phyloP scores from a whole-genome alignment of 2,888 invertebrate species.

The Watsonalla cultraria region DNA sequence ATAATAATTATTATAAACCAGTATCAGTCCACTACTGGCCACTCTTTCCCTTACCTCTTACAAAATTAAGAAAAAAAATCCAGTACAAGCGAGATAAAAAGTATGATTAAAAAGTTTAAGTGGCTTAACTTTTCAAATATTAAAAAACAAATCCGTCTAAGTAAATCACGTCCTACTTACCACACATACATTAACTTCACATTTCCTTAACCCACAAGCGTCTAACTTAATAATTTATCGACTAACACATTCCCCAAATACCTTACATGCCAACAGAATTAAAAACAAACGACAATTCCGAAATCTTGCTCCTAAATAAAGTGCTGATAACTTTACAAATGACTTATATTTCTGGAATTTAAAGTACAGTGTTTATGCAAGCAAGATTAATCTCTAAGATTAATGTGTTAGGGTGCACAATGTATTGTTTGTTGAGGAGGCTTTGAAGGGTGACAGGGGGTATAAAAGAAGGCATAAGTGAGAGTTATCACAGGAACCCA shows the following conservation, averaged over 20 bases:
- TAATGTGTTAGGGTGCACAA: slow-evolving; percentile 23
- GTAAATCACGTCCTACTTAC: neutral
- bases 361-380: slow-evolving; percentile 32
- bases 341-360: slow-evolving; percentile 75
- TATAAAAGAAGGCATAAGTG: slow-evolving; percentile 73
- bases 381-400: slow-evolving; percentile 22
- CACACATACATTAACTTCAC: neutral
- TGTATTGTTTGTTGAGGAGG: slow-evolving; percentile 15
- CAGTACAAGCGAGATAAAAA: too few relatives aligned
- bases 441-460: slow-evolving; percentile 56
- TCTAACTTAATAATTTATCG: slow-evolving; percentile 37
- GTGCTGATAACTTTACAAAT: slow-evolving; percentile 76
- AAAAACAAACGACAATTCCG: slow-evolving; percentile 57
- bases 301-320: slow-evolving; percentile 72
- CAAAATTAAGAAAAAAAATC: too few relatives aligned
- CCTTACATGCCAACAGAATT: slow-evolving; percentile 45
- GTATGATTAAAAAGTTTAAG: too few relatives aligned
- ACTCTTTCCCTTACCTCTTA: too few relatives aligned
- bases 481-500: slow-evolving; percentile 76
- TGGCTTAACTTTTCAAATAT: too few relatives aligned
- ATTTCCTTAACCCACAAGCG: slow-evolving; percentile 14
- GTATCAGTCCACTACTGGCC: too few relatives aligned
- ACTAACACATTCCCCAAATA: slow-evolving; percentile 37
- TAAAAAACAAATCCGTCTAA: too few relatives aligned
- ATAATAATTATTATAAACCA: too few relatives aligned